These are phyloP conservation scores for Silurus lanzhouensis DNA, from an alignment of 2,797 vertebrate species.

Conservation along the genomic window DNA sequence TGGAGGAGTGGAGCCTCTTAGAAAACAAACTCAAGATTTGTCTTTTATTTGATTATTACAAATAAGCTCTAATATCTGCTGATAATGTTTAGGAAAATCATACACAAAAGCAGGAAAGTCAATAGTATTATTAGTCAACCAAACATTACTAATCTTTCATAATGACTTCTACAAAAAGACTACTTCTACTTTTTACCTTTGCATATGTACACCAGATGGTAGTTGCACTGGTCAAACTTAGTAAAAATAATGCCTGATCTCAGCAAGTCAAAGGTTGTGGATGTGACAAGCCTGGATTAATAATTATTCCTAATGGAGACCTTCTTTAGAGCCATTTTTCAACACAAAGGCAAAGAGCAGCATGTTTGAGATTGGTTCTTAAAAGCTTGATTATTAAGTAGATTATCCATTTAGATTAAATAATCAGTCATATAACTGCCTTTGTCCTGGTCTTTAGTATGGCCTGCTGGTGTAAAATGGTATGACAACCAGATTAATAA, in stretches of 20 bases:
- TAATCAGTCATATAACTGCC: not conserved
- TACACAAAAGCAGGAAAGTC: not conserved
- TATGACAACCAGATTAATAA: not conserved
- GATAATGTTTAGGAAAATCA: not conserved
- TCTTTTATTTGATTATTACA: not conserved
- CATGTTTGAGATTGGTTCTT: not conserved
- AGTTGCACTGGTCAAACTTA: not conserved
- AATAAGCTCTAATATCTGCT: not conserved
- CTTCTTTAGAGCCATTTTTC: not conserved
- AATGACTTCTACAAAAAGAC: not conserved
- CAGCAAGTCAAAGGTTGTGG: not conserved
- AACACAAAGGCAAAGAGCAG: not conserved
- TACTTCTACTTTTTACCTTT: not conserved
- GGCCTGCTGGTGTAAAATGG: not conserved
- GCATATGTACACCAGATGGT: slow-evolving; percentile 9
- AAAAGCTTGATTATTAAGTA: not conserved
- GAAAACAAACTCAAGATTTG: not conserved
- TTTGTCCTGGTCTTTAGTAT: not conserved
- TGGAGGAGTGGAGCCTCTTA: not conserved
- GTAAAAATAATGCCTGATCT: not conserved
- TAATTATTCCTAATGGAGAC: not conserved
- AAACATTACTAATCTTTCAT: not conserved
- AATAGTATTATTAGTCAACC: not conserved
- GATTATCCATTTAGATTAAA: not conserved
- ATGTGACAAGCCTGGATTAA: not conserved